phyloP scores from a whole-genome alignment of 2,113 vertebrate species.

The Cnemophilus loriae region DNA sequence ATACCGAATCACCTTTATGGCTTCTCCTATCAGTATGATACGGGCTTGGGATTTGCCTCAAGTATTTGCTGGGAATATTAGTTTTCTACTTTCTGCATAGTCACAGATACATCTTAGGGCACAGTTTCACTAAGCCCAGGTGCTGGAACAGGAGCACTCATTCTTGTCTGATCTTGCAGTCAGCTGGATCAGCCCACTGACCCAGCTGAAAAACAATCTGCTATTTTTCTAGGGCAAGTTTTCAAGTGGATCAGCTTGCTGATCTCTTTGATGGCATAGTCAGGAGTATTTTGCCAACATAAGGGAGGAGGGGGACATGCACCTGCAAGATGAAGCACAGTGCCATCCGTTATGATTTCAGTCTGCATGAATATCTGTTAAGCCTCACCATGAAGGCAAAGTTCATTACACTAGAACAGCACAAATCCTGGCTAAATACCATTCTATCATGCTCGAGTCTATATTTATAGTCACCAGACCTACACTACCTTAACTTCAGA shows the following conservation, averaged over 20 bases:
- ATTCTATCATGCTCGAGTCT: neutral
- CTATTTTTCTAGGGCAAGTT: constrained; percentile 31
- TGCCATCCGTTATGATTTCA: neutral
- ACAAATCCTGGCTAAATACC: neutral
- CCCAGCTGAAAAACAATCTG: constrained; percentile 28
- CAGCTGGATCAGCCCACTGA: neutral
- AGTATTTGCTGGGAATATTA: neutral
- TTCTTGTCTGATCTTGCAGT: neutral
- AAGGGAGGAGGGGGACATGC: neutral
- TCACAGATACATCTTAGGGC: neutral
- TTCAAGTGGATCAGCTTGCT: constrained; percentile 26
- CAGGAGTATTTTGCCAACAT: neutral
- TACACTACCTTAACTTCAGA: neutral
- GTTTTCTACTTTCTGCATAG: neutral
- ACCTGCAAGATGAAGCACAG: neutral
- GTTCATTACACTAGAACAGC: neutral
- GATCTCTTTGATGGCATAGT: neutral
- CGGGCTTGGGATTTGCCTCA: neutral
- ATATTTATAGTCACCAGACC: neutral
- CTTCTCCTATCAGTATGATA: neutral
- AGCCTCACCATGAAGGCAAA: neutral
- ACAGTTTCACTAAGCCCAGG: neutral
- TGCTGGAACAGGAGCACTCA: neutral
- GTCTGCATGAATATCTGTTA: neutral
- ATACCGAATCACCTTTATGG: neutral